These are phyloP conservation scores for Syrmaticus mikado DNA, from an alignment of 2,113 vertebrate genomes.

Conservation along the genomic window DNA sequence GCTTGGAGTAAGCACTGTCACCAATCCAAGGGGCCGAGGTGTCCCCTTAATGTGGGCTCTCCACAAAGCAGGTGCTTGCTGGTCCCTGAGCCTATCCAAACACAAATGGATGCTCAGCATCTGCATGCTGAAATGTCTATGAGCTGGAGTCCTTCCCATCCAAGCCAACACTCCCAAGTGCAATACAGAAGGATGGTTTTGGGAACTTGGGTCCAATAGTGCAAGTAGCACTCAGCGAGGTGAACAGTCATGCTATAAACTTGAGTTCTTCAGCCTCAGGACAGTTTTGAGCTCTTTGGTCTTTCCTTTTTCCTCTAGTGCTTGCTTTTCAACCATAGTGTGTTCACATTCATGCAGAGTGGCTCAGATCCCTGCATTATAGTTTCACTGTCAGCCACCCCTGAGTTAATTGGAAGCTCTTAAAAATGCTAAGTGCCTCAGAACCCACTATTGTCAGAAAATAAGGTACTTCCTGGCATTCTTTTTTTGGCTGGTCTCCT, in stretches of 20 bases:
- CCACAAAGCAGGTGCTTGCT: neutral
- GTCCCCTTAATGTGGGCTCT: neutral
- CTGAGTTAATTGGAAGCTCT: neutral
- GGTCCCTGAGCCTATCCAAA: neutral
- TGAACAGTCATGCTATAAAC: neutral
- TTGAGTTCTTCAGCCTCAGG: neutral
- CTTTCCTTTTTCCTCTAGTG: neutral
- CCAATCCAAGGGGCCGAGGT: neutral
- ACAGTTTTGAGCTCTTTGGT: neutral
- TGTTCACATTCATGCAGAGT: neutral
- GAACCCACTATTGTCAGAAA: neutral
- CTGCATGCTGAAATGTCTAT: rapidly evolving
- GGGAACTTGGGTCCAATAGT: rapidly evolving
- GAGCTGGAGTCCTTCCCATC: neutral
- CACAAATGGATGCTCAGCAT: neutral
- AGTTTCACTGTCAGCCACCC: neutral
- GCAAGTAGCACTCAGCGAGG: rapidly evolving
- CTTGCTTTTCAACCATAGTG: neutral
- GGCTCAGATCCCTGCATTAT: neutral
- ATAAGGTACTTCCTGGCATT: neutral
- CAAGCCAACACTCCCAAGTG: rapidly evolving
- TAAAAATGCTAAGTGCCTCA: neutral
- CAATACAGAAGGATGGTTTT: neutral
- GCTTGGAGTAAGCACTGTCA: rapidly evolving
- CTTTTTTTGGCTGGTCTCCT: neutral